Evolutionary conservation across 2,888 invertebrate genomes (phyloP), one percentile per base, ranked within the genome.

Genomic region (Dioctria rufipes): DNA sequence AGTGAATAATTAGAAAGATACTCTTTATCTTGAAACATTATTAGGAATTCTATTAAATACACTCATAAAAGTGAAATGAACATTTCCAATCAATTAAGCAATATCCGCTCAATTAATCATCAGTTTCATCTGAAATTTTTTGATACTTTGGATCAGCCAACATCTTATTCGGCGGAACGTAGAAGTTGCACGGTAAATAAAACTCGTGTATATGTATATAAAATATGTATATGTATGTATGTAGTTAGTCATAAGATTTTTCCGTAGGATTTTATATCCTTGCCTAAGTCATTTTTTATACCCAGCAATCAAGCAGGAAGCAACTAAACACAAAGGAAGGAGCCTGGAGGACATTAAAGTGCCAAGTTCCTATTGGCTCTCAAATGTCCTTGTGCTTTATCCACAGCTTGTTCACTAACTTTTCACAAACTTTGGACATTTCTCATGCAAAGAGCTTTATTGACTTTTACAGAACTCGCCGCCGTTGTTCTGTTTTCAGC

Each of bases 401-500:
- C 77, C 39, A 63, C 77, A 77, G 46, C 77, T 46, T 77, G 63
- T 61, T 77, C 63, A 46, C 46, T 63, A 77, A 77, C 77, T 77
- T 77, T 77, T 63, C 77, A 77, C 61, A 77, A 77, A 77, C 63
- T 77, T 77, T 77, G 77, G 77, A 63, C 77, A 77, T 77, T 77
- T 63, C 63, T 77, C 78, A 66, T 66, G 78, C 66, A 79, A 79
- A 67, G 66, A 79, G 67, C 67, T 79, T 79, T 79, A 79, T 79
- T 79, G 67, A 79, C 79, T 79, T 79, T 67, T 79, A 79, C 79
- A 79, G 58, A 60, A 79, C 51, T 79, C 43, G 42, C 60, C 40
- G 42, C 58, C 51, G 58, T 67, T 79, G 58, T 67, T 66, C 67
- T 67, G 46, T 69, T 69, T 51, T 51, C 66, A 66, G 66, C 58